Percentiles rank a stretch among this genome's conserved stretches.
Evolutionary conservation across 1,140 invertebrate genomes (phyloP).

Genomic region (Palaemon carinicauda): DNA sequence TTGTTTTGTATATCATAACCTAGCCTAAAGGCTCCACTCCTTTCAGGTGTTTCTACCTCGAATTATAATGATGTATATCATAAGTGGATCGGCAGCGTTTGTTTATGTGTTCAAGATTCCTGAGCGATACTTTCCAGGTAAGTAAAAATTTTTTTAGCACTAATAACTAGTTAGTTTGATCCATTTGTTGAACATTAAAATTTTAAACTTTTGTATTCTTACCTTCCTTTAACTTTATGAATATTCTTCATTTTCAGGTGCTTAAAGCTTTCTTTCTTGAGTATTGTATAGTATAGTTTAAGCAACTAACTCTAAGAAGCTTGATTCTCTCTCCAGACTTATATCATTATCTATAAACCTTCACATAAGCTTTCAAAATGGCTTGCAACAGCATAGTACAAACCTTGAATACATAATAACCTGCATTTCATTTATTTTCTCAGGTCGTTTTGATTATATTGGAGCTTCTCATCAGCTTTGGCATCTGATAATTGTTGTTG

Average conservation of each 20-base stretch:
- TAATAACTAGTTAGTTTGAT: neutral
- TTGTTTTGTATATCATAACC: neutral
- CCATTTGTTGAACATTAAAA: neutral
- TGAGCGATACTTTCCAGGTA: slow-evolving; percentile 44
- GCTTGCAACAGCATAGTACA: no score
- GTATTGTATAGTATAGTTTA: no score
- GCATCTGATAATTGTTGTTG: slow-evolving; percentile 40
- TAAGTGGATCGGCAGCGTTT: slow-evolving; percentile 31
- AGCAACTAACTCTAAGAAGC: no score
- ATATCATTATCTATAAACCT: no score
- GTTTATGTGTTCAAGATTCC: slow-evolving; percentile 40
- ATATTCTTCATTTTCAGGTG: no score
- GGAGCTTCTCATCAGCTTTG: slow-evolving; percentile 47
- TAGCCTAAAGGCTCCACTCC: neutral
- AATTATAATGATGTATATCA: slow-evolving; percentile 43
- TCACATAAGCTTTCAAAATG: no score
- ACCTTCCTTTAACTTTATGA: no score
- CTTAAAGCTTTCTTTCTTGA: no score
- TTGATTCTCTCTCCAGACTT: no score
- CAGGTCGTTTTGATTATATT: slow-evolving; percentile 44
- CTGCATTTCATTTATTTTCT: neutral
- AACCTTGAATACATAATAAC: no score
- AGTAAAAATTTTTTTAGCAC: neutral
- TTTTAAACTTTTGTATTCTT: neutral
- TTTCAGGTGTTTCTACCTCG: slow-evolving; percentile 43